These are phyloP conservation scores for Thalassarche chlororhynchos DNA, from an alignment of 2,113 vertebrate species.

Conservation along the genomic window DNA sequence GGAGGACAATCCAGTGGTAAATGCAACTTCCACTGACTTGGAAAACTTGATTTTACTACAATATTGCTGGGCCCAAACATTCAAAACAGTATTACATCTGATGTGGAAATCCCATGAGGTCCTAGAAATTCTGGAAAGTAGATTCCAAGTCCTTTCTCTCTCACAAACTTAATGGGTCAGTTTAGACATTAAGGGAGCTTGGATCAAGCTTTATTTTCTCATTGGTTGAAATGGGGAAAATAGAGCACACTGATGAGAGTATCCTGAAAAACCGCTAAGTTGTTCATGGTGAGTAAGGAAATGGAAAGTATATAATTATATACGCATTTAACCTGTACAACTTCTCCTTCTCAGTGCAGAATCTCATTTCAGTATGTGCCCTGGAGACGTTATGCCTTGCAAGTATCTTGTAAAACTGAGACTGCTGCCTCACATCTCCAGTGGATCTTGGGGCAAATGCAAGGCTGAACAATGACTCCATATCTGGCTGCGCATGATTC, in stretches of 20 bases:
- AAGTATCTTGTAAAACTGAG: background rate
- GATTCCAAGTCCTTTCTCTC: background rate
- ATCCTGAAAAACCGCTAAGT: background rate
- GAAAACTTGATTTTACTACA: background rate
- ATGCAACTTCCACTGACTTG: background rate
- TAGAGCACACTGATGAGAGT: background rate
- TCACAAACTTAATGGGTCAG: background rate
- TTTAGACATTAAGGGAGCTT: background rate
- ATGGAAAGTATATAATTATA: background rate
- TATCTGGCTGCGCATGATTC: background rate
- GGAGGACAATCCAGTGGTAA: background rate
- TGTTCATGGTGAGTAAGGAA: background rate
- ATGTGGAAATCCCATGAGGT: background rate
- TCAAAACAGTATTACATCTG: background rate
- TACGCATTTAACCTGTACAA: background rate
- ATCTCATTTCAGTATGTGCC: background rate
- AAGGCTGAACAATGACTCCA: background rate
- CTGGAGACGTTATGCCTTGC: background rate
- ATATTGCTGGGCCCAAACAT: background rate
- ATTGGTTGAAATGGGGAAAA: background rate
- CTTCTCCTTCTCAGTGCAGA: background rate
- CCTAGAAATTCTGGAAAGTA: background rate
- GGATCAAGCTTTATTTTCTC: background rate
- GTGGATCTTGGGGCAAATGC: background rate
- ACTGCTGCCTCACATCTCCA: background rate